Conservation (phyloP, 2,888 invertebrate genomes). For the Dynastes hyllus region DNA sequence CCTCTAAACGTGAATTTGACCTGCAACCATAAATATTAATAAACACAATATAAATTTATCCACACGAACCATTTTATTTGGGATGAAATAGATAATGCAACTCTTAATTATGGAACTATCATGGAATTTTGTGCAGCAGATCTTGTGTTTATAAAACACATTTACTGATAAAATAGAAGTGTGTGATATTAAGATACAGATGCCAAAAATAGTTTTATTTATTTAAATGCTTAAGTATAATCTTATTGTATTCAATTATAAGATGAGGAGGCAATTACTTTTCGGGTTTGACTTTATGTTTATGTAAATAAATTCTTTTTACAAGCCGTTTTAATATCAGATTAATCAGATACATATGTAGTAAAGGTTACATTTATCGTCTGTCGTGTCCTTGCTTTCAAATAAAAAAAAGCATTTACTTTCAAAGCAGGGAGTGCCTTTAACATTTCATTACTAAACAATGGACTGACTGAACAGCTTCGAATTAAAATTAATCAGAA, state of each 20-base stretch:
- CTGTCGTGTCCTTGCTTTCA: no score
- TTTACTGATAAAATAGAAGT: neutral
- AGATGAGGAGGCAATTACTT: neutral
- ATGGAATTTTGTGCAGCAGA: slow-evolving; percentile 1
- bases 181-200: slow-evolving; percentile 11
- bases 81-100: neutral
- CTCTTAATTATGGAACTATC: neutral
- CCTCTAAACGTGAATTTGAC: slow-evolving; percentile 76
- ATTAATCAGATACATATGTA: no score
- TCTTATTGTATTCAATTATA: slow-evolving; percentile 1
- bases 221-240: slow-evolving; percentile 20
- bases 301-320: no score
- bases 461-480: no score
- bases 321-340: no score
- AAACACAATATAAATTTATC: slow-evolving; percentile 5
- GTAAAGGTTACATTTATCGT: no score
- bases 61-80: neutral
- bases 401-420: no score
- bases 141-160: slow-evolving; percentile 8
- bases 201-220: slow-evolving; percentile 23
- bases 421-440: no score
- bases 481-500: no score
- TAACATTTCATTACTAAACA: no score
- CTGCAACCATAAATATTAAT: slow-evolving; percentile 63
- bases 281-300: no score